These are phyloP conservation scores for Mycteria americana DNA, from an alignment of 2,797 vertebrate genomes.

Conservation along the genomic window DNA sequence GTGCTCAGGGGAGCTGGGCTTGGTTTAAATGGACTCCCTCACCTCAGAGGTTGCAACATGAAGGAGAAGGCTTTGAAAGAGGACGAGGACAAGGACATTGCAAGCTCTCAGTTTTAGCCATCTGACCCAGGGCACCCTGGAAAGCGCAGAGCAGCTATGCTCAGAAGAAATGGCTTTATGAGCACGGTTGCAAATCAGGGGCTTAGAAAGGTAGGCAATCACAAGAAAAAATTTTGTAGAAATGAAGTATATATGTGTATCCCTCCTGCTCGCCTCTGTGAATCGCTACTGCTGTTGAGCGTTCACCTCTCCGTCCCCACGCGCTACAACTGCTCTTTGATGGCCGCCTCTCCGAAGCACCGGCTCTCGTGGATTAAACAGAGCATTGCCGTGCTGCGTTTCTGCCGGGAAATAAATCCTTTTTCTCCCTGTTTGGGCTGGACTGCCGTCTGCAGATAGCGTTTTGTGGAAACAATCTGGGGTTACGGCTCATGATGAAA, in stretches of 20 bases:
- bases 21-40: rapidly evolving
- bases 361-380: neutral
- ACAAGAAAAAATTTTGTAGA: neutral
- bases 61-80: neutral
- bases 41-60: rapidly evolving
- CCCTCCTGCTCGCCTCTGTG: neutral
- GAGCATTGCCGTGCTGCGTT: neutral
- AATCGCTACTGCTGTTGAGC: neutral
- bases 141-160: neutral
- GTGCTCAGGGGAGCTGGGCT: neutral
- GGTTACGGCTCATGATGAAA: neutral
- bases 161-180: neutral
- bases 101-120: neutral
- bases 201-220: neutral
- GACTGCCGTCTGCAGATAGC: neutral
- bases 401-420: neutral
- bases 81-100: rapidly evolving
- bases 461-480: neutral
- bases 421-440: neutral
- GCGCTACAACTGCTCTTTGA: neutral
- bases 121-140: neutral
- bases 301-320: neutral
- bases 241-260: neutral
- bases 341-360: neutral
- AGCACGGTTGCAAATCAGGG: rapidly evolving